A percentile compares a stretch with the other conserved stretches of the same genome.
Conservation (phyloP, 2,888 invertebrate species). For the Timandra comae region DNA sequence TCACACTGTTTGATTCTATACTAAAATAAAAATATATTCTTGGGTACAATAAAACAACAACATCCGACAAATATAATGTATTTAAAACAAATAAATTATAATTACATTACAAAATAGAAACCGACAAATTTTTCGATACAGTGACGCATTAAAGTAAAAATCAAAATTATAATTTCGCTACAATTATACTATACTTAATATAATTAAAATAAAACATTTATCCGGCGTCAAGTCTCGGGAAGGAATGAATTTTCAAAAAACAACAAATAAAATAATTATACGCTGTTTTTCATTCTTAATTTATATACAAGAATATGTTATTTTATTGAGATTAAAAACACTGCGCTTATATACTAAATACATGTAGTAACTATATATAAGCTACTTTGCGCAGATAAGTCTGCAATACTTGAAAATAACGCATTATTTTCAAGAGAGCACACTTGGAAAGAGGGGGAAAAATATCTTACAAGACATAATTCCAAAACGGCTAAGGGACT, state of each 20-base stretch:
- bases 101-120: constrained; percentile 61
- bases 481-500: too few relatives aligned
- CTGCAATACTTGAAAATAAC: too few relatives aligned
- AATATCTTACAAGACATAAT: too few relatives aligned
- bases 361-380: constrained; percentile 30
- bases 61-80: constrained; percentile 71
- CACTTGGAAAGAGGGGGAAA: too few relatives aligned
- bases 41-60: too few relatives aligned
- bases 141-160: constrained; percentile 47
- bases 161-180: constrained; percentile 36
- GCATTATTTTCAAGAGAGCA: too few relatives aligned
- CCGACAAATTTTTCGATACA: constrained; percentile 59
- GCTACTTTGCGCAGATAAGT: constrained; percentile 21
- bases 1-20: too few relatives aligned
- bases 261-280: too few relatives aligned
- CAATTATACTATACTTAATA: constrained; percentile 32
- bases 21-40: too few relatives aligned
- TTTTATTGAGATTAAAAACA: constrained; percentile 52
- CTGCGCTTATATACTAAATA: constrained; percentile 36
- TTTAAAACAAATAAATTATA: constrained; percentile 71
- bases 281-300: constrained; percentile 29
- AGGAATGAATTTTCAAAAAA: constrained; percentile 36
- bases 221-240: constrained; percentile 13
- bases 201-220: constrained; percentile 25
- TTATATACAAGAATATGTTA: constrained; percentile 47